These are phyloP conservation scores for Pyxicephalus adspersus DNA, from an alignment of 2,113 vertebrate genomes.

Conservation along the genomic window DNA sequence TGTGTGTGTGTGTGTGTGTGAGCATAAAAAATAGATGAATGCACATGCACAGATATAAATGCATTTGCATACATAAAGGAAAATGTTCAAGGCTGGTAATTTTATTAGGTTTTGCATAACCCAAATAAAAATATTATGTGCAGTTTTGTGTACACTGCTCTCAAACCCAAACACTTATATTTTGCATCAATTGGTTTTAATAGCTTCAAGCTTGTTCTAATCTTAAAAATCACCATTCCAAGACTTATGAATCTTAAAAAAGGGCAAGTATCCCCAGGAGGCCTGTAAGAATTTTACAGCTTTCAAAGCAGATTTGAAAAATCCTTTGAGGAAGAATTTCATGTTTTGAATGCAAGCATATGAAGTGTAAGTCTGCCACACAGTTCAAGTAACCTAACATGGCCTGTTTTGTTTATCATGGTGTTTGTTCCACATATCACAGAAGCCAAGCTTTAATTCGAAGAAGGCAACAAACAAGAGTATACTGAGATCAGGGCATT, in stretches of 20 bases:
- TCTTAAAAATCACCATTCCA: constrained; percentile 34
- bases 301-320: constrained; percentile 40
- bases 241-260: constrained; percentile 45
- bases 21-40: too few relatives aligned
- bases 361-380: background rate
- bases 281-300: constrained; percentile 37
- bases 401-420: constrained; percentile 13
- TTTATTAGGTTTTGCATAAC: too few relatives aligned
- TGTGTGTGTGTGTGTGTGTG: too few relatives aligned
- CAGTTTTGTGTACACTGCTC: background rate
- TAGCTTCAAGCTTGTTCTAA: constrained; percentile 24
- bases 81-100: too few relatives aligned
- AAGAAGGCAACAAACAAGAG: too few relatives aligned
- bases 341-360: constrained; percentile 10
- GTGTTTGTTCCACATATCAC: background rate
- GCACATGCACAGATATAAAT: too few relatives aligned
- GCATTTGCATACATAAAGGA: too few relatives aligned
- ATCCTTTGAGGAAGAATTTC: constrained; percentile 25
- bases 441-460: background rate
- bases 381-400: background rate
- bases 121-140: too few relatives aligned
- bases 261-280: constrained; percentile 43
- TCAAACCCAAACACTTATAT: background rate
- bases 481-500: too few relatives aligned
- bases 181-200: constrained; percentile 22